Conservation (phyloP, 2,797 vertebrate genomes). For the Yasuhikotakia modesta region DNA sequence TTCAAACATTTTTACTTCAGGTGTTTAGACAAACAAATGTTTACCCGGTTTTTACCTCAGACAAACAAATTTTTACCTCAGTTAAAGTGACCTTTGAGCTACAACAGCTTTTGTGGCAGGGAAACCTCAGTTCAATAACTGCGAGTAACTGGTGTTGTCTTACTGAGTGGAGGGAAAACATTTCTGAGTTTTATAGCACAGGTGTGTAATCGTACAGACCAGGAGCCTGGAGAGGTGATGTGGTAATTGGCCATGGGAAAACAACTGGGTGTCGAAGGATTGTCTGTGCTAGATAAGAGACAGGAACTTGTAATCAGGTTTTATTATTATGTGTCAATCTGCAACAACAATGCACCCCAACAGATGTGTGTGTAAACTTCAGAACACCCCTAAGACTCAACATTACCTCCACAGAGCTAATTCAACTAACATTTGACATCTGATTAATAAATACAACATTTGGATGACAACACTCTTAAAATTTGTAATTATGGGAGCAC, state of each 20-base stretch:
- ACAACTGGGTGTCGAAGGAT: conserved; percentile 73
- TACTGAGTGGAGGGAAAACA: conserved; percentile 38
- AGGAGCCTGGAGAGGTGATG: conserved; percentile 77
- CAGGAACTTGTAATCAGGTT: conserved; percentile 72
- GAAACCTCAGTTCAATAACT: conserved; percentile 18
- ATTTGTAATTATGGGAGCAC: neutral
- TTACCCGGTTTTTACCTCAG: no score
- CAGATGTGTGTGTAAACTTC: conserved; percentile 47
- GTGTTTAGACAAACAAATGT: no score
- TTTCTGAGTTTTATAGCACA: conserved; percentile 76
- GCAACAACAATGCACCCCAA: conserved; percentile 63
- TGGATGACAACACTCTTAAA: neutral
- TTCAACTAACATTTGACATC: neutral
- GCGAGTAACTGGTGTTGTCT: conserved; percentile 46
- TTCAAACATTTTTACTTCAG: no score
- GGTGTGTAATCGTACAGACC: conserved; percentile 72
- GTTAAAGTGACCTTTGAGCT: conserved; percentile 11
- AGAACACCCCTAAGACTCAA: neutral
- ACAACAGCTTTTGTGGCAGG: neutral
- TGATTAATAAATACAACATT: neutral
- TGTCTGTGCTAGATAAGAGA: conserved; percentile 73
- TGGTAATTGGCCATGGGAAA: conserved; percentile 78
- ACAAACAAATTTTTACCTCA: conserved; percentile 32
- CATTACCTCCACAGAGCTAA: neutral
- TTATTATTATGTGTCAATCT: conserved; percentile 75